A percentile compares a stretch with the other conserved stretches of the same genome.
phyloP scores from a whole-genome alignment of 1,140 invertebrate species.

The Anadara kagoshimensis region DNA sequence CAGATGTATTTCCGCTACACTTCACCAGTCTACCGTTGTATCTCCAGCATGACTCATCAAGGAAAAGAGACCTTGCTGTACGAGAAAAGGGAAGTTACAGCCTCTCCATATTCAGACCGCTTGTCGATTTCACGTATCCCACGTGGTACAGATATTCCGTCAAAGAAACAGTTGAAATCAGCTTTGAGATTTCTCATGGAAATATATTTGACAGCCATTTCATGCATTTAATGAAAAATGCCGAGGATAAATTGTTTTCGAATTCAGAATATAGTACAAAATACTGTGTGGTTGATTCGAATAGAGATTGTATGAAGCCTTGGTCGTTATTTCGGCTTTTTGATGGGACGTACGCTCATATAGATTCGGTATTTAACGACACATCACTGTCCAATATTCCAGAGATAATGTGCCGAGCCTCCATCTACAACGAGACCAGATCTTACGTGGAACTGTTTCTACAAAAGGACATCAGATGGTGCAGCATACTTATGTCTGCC shows the following conservation, averaged over 20 bases:
- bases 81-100: constrained; percentile 13
- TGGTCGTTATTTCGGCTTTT: constrained; percentile 46
- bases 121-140: constrained; percentile 13
- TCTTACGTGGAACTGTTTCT: constrained; percentile 26
- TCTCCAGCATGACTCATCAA: constrained; percentile 20
- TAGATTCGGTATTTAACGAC: constrained; percentile 36
- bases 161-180: constrained; percentile 32
- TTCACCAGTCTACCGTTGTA: constrained; percentile 32
- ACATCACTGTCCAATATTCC: constrained; percentile 29
- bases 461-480: constrained; percentile 24
- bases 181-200: constrained; percentile 19
- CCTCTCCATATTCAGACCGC: constrained; percentile 1
- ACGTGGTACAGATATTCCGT: constrained; percentile 23
- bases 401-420: constrained; percentile 36
- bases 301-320: constrained; percentile 24
- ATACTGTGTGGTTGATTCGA: constrained; percentile 22
- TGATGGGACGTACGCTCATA: constrained; percentile 36
- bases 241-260: constrained; percentile 40
- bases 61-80: constrained; percentile 32
- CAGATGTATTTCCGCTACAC: constrained; percentile 32
- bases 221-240: constrained; percentile 18
- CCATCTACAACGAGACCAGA: constrained; percentile 24
- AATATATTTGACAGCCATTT: constrained; percentile 37
- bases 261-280: constrained; percentile 10
- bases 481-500: constrained; percentile 1